phyloP scores from a whole-genome alignment of 1,140 invertebrate species.

The Marisa cornuarietis region DNA sequence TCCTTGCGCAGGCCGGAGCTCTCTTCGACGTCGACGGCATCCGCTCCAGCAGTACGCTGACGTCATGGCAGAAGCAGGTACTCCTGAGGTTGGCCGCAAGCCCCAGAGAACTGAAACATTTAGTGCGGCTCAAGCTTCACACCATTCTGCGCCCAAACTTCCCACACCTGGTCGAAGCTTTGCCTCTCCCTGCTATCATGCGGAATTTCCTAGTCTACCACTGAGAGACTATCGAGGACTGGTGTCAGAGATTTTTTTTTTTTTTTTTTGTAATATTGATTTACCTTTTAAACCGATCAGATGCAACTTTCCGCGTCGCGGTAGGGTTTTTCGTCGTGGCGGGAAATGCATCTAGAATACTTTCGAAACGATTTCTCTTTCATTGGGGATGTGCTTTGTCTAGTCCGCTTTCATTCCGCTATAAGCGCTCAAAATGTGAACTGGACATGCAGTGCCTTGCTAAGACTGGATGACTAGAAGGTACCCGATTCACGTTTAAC shows the following conservation, averaged over 20 bases:
- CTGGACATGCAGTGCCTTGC: too few relatives aligned
- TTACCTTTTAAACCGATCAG: background rate
- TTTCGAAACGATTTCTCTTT: too few relatives aligned
- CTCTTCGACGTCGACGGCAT: conserved; percentile 43
- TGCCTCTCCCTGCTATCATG: conserved; percentile 51
- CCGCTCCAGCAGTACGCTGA: conserved; percentile 23
- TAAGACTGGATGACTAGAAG: too few relatives aligned
- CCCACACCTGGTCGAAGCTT: conserved; percentile 32
- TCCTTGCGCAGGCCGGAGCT: conserved; percentile 37
- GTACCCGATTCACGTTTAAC: too few relatives aligned
- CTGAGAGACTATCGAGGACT: background rate
- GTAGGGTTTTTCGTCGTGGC: too few relatives aligned
- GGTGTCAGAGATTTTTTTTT: background rate
- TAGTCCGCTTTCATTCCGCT: too few relatives aligned
- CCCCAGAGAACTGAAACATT: conserved; percentile 45
- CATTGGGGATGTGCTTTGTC: too few relatives aligned
- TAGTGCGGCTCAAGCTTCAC: conserved; percentile 34
- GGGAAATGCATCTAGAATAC: too few relatives aligned
- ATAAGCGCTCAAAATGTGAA: too few relatives aligned
- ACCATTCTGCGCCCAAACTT: conserved; percentile 27
- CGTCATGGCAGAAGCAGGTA: conserved; percentile 30
- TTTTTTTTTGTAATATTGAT: too few relatives aligned
- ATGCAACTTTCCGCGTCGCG: too few relatives aligned
- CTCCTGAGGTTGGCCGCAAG: conserved; percentile 22
- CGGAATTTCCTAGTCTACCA: conserved; percentile 31